phyloP scores from a whole-genome alignment of 2,797 vertebrate genomes.

The Coregonus ussuriensis region DNA sequence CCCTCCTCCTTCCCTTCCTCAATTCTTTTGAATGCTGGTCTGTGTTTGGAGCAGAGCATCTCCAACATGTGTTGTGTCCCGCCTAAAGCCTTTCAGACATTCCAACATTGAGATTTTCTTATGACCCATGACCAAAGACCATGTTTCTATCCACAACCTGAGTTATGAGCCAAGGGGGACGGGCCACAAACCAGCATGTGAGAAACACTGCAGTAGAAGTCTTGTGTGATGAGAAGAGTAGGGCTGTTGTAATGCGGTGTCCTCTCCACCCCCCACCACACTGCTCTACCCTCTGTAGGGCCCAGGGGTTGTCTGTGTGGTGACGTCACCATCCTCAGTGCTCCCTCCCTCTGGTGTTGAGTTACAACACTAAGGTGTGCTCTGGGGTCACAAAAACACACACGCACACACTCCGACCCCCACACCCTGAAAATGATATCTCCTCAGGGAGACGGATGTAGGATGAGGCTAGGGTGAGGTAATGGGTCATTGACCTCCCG shows the following conservation, averaged over 20 bases:
- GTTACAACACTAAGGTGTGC: constrained; percentile 58
- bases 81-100: neutral
- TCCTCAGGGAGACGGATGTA: too few relatives aligned
- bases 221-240: constrained; percentile 68
- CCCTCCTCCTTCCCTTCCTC: constrained; percentile 54
- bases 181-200: constrained; percentile 30
- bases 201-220: constrained; percentile 37
- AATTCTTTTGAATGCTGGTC: neutral
- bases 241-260: constrained; percentile 64
- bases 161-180: constrained; percentile 65
- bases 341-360: constrained; percentile 53
- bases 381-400: constrained; percentile 23
- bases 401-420: constrained; percentile 14
- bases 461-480: constrained; percentile 42
- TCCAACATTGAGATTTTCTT: neutral
- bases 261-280: constrained; percentile 35
- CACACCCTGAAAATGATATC: neutral
- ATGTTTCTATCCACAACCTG: constrained; percentile 41
- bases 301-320: constrained; percentile 19
- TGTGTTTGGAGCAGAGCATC: neutral
- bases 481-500: constrained; percentile 58
- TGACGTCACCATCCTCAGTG: constrained; percentile 49
- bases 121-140: neutral
- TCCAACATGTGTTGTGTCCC: neutral
- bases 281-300: neutral